These are phyloP conservation scores for Neotragus moschatus DNA, from an alignment of 2,113 vertebrate species.

Conservation along the genomic window DNA sequence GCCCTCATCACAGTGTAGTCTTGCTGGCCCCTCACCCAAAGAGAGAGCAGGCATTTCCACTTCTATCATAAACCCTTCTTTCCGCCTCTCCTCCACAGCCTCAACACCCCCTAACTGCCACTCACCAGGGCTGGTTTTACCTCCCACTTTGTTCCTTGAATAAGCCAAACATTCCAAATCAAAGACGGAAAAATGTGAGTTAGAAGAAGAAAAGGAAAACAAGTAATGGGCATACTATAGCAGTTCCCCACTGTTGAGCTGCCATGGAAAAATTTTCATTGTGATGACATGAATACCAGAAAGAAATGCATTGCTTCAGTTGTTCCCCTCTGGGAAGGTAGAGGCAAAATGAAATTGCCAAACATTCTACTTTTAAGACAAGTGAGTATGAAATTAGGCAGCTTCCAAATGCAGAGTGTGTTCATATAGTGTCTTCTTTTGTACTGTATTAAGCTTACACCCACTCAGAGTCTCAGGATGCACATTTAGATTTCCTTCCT, in stretches of 20 bases:
- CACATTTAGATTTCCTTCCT: neutral
- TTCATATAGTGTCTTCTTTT: constrained; percentile 6
- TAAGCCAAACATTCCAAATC: neutral
- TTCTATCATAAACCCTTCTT: neutral
- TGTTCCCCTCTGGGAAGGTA: neutral
- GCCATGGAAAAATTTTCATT: constrained; percentile 27
- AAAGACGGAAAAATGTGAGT: neutral
- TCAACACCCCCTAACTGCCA: neutral
- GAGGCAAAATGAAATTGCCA: constrained; percentile 5
- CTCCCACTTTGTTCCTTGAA: neutral
- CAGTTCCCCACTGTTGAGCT: neutral
- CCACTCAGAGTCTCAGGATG: neutral
- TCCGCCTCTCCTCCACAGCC: neutral
- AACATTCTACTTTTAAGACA: constrained; percentile 33
- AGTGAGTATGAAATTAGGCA: neutral
- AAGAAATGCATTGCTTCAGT: constrained; percentile 26
- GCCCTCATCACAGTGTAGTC: neutral
- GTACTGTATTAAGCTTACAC: neutral
- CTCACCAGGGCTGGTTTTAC: neutral
- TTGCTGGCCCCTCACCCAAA: neutral
- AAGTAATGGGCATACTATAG: constrained; percentile 6
- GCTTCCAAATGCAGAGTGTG: constrained; percentile 18
- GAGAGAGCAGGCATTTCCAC: neutral
- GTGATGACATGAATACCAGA: constrained; percentile 20
- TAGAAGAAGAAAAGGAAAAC: neutral